Conservation (phyloP, 2,797 vertebrate genomes). For the Loris lydekkerianus region DNA sequence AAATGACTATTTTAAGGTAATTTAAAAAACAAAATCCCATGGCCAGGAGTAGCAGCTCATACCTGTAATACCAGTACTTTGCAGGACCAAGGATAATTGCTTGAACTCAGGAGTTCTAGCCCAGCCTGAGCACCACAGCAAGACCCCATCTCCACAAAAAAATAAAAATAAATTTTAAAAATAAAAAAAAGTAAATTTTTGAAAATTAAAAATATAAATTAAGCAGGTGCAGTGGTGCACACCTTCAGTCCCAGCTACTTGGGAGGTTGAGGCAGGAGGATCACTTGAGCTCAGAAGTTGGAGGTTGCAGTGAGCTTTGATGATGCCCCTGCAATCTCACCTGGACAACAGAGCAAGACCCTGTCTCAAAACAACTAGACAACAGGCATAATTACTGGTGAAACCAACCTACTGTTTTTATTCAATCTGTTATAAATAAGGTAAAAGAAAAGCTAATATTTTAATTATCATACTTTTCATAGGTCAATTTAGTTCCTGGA, state of each 20-base stretch:
- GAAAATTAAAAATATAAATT: not conserved
- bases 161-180: not conserved
- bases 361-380: not conserved
- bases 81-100: not conserved
- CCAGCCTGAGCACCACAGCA: not conserved
- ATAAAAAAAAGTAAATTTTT: not conserved
- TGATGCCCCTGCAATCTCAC: not conserved
- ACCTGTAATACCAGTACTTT: not conserved
- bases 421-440: not conserved
- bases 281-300: not conserved
- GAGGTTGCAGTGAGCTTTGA: not conserved
- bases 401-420: not conserved
- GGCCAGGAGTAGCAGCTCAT: not conserved
- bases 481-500: not conserved
- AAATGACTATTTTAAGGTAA: not conserved
- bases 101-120: not conserved
- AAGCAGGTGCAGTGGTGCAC: not conserved
- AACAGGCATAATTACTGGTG: not conserved
- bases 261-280: not conserved
- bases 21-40: not conserved
- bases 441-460: not conserved
- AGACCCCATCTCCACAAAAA: not conserved
- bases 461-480: not conserved
- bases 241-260: not conserved
- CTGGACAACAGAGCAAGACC: not conserved